phyloP scores from a whole-genome alignment of 2,797 vertebrate species.

The Selene dorsalis region DNA sequence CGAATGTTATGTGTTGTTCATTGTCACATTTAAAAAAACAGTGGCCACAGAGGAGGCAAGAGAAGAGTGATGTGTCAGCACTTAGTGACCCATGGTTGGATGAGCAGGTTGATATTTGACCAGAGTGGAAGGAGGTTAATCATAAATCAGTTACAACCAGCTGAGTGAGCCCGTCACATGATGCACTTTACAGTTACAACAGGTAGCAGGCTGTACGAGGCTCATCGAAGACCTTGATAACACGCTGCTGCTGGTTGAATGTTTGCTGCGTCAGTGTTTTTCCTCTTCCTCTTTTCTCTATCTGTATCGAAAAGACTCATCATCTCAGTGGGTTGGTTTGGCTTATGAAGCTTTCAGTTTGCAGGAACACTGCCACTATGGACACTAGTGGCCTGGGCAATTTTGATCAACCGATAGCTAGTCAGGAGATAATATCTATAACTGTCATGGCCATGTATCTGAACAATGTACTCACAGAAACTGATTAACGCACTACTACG shows the following conservation, averaged over 20 bases:
- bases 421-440: slow-evolving; percentile 26
- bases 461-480: slow-evolving; percentile 25
- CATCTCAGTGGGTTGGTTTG: slow-evolving; percentile 9
- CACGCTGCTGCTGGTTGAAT: slow-evolving; percentile 50
- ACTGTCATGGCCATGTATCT: slow-evolving; percentile 20
- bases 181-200: slow-evolving; percentile 34
- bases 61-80: background rate
- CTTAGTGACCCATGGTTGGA: background rate
- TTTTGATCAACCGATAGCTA: slow-evolving; percentile 24
- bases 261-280: slow-evolving; percentile 21
- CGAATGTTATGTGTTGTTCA: background rate
- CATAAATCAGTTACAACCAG: slow-evolving; percentile 68
- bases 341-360: slow-evolving; percentile 27
- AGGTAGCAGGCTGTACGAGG: slow-evolving; percentile 19
- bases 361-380: background rate
- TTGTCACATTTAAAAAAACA: background rate
- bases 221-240: slow-evolving; percentile 27
- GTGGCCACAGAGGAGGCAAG: background rate
- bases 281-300: slow-evolving; percentile 18
- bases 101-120: slow-evolving; percentile 60
- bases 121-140: slow-evolving; percentile 65
- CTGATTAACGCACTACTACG: slow-evolving; percentile 44
- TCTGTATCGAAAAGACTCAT: slow-evolving; percentile 23
- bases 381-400: background rate
- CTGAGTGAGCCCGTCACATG: slow-evolving; percentile 57